A percentile compares a stretch with the other conserved stretches of the same genome.
phyloP scores from a whole-genome alignment of 2,888 invertebrate species.

The Macrophya alboannulata region DNA sequence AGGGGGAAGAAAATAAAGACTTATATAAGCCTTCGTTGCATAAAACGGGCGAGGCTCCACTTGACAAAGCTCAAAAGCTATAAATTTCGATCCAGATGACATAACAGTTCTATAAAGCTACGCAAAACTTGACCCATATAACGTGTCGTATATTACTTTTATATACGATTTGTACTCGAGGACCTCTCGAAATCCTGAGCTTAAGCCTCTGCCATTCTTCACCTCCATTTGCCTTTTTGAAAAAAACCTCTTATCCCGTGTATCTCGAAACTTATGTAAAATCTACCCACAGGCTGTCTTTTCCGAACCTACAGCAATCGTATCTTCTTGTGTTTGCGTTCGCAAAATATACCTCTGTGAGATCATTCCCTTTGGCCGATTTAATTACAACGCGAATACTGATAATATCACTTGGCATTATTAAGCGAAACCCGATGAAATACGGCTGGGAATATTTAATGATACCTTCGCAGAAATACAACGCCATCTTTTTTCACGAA shows the following conservation, averaged over 20 bases:
- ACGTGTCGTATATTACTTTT: conserved; percentile 11
- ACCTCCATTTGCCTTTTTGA: conserved; percentile 3
- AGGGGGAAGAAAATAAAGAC: background rate
- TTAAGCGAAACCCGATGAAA: background rate
- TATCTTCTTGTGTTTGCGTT: background rate
- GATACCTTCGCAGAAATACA: background rate
- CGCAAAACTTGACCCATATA: conserved; percentile 32
- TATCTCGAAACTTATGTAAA: background rate
- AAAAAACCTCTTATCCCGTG: background rate
- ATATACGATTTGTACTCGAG: conserved; percentile 29
- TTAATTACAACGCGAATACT: background rate
- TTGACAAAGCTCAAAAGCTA: background rate
- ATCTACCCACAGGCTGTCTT: background rate
- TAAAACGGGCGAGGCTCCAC: background rate
- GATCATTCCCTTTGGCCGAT: background rate
- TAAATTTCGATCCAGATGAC: conserved; percentile 17
- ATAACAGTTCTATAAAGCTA: conserved; percentile 13
- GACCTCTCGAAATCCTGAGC: conserved; percentile 13
- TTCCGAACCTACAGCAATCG: background rate
- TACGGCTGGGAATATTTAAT: background rate
- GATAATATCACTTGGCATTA: background rate
- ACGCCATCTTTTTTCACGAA: background rate
- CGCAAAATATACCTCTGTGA: background rate
- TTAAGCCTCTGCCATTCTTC: conserved; percentile 20
- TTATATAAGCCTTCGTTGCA: conserved; percentile 4